Evolutionary conservation across 2,113 vertebrate genomes (phyloP), one percentile per base, ranked within the genome.

Genomic region (Oophaga pumilio): DNA sequence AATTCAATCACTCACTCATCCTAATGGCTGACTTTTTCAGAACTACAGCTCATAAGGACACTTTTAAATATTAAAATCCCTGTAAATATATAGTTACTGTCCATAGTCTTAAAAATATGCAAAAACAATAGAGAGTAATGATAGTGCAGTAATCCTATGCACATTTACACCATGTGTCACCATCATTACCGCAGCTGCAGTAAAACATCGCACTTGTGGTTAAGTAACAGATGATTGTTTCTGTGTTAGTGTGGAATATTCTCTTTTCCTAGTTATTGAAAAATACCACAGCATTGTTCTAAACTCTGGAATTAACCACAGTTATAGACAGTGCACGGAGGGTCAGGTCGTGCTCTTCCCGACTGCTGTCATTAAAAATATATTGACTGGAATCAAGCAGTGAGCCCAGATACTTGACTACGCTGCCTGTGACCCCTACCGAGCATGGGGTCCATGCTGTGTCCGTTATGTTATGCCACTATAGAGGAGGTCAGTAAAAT

Each of bases 81-180:
- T 74, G 43, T 49, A 74, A 50, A 26, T 12, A n/a, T 17, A 52
- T 53, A 76, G 11, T 56, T 13, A 53, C 12, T 77, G 22, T 8
- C 49, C 12, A 56, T 26, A 82, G n/a, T 64, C 28, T n/a, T 43
- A 62, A 49, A 64, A 82, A 64, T 20, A 9, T 8, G 56, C 10
- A 76, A 50, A 50, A 18, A 53, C 49, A 53, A 14, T 8, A 52
- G 49, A n/a, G 20, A 12, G 49, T 33, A 10, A 62, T 62, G 4
- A 49, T 62, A 59, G n/a, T 10, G 2, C 15, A 43, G 26, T 60
- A 81, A 57, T 81, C 57, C 26, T 20, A 33, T 62, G 9, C 18
- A 33, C 18, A 81, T 64, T 64, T 82, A 82, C 20, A 50, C 59
- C 18, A 64, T 82, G 59, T 64, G 57, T 64, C 79, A 81, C 8